Base-by-base conservation (phyloP, 2,797 vertebrate species). In the Zenarchopterus dispar region DNA sequence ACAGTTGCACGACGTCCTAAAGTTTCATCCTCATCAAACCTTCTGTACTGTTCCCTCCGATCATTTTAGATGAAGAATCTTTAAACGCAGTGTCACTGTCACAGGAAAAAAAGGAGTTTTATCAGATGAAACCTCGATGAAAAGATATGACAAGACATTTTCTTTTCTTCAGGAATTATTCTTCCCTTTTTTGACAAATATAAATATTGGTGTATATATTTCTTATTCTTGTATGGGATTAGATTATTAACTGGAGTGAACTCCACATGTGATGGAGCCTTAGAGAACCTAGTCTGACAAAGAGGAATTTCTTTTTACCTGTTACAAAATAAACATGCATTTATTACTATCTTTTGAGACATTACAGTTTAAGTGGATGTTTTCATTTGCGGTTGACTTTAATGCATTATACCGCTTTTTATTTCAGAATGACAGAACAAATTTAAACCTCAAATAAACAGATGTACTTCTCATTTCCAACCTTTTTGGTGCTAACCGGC, bases 11-110 rank as follows among this genome's bases (percentile, higher is more conserved):
- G 23, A 31, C 45, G 31, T 13, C 36, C 16, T 39, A 39, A 13
- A 50, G 36, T 41, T 47, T 16, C 45, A n/a, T 44, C 28, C 36
- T 31, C 46, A 50, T 33, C 44, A 52, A 18, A 57, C 9, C 22
- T 43, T 3, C 31, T 67, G 43, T 58, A 16, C 13, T 16, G 36
- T 39, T 18, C 4, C 17, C 16, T 48, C 42, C 54, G 24, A 68
- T 64, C n/a, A 39, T 9, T 19, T 48, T 24, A 9, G 9, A 24
- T 7, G 15, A 18, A 23, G 51, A 22, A 31, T 22, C 45, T 55
- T 48, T 21, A 16, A 36, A 47, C 33, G 0, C 3, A 36, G 16
- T 1, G 36, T 39, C 36, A 16, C 1, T 41, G 22, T n/a, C 23
- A 16, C 22, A 13, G 36, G 1, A 10, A 41, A n/a, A 31, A 26